Conservation (phyloP, 2,888 invertebrate species). For the Brachypterus glaber region DNA sequence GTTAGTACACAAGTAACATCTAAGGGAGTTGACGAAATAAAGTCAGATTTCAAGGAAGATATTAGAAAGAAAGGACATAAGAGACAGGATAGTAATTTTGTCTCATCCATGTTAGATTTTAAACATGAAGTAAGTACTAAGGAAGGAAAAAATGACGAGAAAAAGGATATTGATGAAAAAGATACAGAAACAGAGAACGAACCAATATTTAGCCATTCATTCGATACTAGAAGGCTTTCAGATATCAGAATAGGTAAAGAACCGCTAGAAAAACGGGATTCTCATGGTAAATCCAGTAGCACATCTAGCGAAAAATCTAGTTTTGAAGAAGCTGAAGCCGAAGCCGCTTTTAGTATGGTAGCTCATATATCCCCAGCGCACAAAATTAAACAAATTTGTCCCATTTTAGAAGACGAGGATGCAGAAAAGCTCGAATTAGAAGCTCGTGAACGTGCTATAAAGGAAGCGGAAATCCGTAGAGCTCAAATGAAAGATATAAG, state of each 20-base stretch:
- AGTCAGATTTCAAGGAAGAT: slow-evolving; percentile 24
- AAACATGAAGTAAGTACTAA: slow-evolving; percentile 38
- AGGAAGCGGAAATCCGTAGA: slow-evolving; percentile 41
- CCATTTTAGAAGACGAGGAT: slow-evolving; percentile 43
- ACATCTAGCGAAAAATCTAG: slow-evolving; percentile 41
- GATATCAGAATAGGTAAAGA: slow-evolving; percentile 34
- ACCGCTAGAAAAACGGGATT: slow-evolving; percentile 32
- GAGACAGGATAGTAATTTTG: slow-evolving; percentile 42
- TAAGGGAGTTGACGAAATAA: slow-evolving; percentile 29
- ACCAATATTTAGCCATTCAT: slow-evolving; percentile 35
- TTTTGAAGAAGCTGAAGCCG: slow-evolving; percentile 44
- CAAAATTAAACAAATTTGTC: slow-evolving; percentile 41
- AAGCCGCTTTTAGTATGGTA: slow-evolving; percentile 43
- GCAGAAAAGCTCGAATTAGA: slow-evolving; percentile 46
- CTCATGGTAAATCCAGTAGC: slow-evolving; percentile 35
- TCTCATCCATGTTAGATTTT: slow-evolving; percentile 27
- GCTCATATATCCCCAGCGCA: slow-evolving; percentile 42
- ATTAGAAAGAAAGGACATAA: slow-evolving; percentile 45
- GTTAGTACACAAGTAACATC: slow-evolving; percentile 49
- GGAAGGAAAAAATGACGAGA: slow-evolving; percentile 40
- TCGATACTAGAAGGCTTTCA: slow-evolving; percentile 33
- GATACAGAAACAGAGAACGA: slow-evolving; percentile 31
- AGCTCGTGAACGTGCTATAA: slow-evolving; percentile 37
- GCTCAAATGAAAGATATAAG: slow-evolving; percentile 46
- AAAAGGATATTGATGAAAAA: slow-evolving; percentile 40